Base-by-base conservation (phyloP, 2,113 vertebrate genomes). In the Perognathus longimembris region DNA sequence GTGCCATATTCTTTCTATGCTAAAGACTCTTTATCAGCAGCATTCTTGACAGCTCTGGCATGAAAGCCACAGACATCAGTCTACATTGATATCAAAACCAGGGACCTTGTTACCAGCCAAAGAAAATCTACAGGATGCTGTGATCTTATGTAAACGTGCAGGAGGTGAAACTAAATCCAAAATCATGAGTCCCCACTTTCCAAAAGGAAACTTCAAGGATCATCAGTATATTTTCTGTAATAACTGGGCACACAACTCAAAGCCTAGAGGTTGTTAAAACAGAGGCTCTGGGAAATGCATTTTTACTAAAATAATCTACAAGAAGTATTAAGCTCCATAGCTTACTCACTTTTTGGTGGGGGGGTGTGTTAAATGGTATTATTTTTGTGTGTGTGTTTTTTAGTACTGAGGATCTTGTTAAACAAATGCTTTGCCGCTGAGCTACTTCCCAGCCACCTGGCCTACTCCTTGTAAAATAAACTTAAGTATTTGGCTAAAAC, bases 391-490 rank as follows among this genome's bases (percentile, higher is more conserved):
- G 6, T 45, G n/a, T n/a, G n/a, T 45, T 45, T 45, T 45, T 45
- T 15, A 54, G 50, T 2, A 14, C 14, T 54, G 50, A 15, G 50
- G 17, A 45, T 45, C 45, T 45, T 45, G 45, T 12, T 45, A 45
- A 12, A 45, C 45, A 45, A 45, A 12, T 12, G 12, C 12, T 45
- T 45, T 45, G 45, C 45, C 45, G 12, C 45, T 45, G 45, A 45
- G 45, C 45, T 45, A 45, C 45, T 11, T 12, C 45, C 45, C 12
- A 45, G 45, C 12, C 45, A 8, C 45, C 9, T 11, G 12, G 45
- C 12, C 45, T 45, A 45, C 45, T 45, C 45, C 82, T 94, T 74
- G 50, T 82, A 85, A 89, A 83, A 85, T 57, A 70, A 85, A 9
- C 22, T 54, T 54, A 36, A 76, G 0, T 57, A 17, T 66, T 67